Base-by-base conservation (phyloP, 2,797 vertebrate species). In the Benthosema pterotum region DNA sequence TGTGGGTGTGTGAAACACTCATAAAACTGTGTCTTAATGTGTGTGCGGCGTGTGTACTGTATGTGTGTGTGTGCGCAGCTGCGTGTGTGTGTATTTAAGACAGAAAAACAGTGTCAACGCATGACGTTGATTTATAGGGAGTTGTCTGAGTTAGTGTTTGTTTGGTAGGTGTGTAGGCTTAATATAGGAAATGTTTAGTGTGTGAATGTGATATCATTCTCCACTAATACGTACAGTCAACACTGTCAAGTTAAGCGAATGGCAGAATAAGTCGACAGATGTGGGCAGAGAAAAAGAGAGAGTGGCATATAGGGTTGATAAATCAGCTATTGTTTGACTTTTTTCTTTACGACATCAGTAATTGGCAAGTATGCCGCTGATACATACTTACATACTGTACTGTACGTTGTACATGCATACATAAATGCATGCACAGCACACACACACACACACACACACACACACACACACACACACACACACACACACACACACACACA, bases 141-240 rank as follows among this genome's bases (percentile, higher is more conserved):
- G 84, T 50, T 74, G 83, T 57, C 63, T 28, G 72, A 78, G 67
- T 84, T 71, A 75, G 8, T 75, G 69, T 84, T 87, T 84, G 79
- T 65, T 79, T 74, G 64, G 52, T 45, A 72, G 78, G 80, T 74
- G 87, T 84, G 85, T 80, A 64, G 51, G 52, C 57, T 67, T 14
- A 1, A 70, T 19, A 13, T 58, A 59, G 53, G 59, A 74, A 75
- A 71, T 67, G 58, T 67, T 45, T 61, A 19, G 74, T 51, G 5
- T 54, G n/a, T 67, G 64, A 68, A 5, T 54, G n/a, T 67, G 64
- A 68, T 15, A 45, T 57, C 58, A 45, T 57, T 62, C 48, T 62
- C 50, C 53, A 59, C 47, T 46, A 9, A 55, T 38, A 9, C 32
- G 11, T n/a, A 67, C n/a, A 9, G 13, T 18, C 16, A 17, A 45